Conservation (phyloP, 2,113 vertebrate genomes). For the Nansenia antarctica region DNA sequence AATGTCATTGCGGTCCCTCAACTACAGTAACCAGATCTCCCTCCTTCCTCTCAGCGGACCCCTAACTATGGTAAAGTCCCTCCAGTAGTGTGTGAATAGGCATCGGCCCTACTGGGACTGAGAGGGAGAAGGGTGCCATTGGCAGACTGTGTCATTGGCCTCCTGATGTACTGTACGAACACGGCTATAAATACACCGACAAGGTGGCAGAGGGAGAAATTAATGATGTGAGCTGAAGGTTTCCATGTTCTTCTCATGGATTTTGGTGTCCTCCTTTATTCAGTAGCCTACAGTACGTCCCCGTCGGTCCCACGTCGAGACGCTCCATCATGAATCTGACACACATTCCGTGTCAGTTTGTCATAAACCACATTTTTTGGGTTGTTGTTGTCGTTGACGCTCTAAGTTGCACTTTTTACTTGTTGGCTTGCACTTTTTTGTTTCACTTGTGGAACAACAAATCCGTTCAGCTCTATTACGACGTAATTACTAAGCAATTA, state of each 20-base stretch:
- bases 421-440: too few species aligned
- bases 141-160: conserved; percentile 76
- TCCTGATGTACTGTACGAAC: conserved; percentile 75
- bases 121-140: conserved; percentile 67
- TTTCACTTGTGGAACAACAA: too few species aligned
- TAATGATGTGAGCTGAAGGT: conserved; percentile 74
- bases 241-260: conserved; percentile 65
- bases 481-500: too few species aligned
- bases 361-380: neutral
- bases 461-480: too few species aligned
- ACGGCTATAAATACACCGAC: conserved; percentile 76
- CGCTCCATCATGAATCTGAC: conserved; percentile 49
- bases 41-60: conserved; percentile 49
- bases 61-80: conserved; percentile 60
- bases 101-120: conserved; percentile 45
- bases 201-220: conserved; percentile 74
- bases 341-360: conserved; percentile 35
- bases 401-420: too few species aligned
- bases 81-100: conserved; percentile 40
- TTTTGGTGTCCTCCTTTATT: conserved; percentile 65
- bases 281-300: conserved; percentile 16
- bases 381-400: too few species aligned
- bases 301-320: conserved; percentile 29
- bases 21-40: neutral
- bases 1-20: neutral